Base-by-base conservation (phyloP, 2,113 vertebrate genomes). In the Hippocampus abdominalis region DNA sequence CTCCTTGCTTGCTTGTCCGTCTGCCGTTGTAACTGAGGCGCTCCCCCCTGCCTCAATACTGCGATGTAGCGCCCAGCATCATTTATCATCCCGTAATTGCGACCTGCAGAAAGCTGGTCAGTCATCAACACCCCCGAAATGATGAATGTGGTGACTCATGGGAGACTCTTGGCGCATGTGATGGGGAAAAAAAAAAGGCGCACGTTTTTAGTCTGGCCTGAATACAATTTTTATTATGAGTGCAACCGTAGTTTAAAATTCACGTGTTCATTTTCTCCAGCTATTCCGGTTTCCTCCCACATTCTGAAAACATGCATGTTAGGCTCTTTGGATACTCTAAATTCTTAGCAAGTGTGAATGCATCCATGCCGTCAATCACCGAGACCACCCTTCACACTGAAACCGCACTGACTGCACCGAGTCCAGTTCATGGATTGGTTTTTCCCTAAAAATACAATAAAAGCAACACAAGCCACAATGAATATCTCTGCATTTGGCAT, bases 71-170 rank as follows among this genome's bases (percentile, higher is more conserved):
- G 62, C 57, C 69, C 66, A 61, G 63, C 53, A 18, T 27, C 54
- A 48, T 72, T 75, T 39, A 83, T 72, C 78, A 74, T 72, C n/a
- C 11, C 12, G 40, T 77, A 86, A 84, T 79, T 72, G 61, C 72
- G 42, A 70, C 68, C 74, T 76, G 67, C 70, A 62, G 72, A 81
- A 68, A 78, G 73, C 57, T 16, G 67, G 68, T 76, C 70, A 71
- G 46, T 40, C 75, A 84, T 61, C 51, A 77, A 80, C 63, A 29
- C 27, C 69, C 69, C 49, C 54, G 44, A 44, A 73, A 61, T 76
- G 71, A 84, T 82, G 66, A 61, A 70, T 16, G 10, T 18, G 59
- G 46, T 79, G 78, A 79, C 68, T 81, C 78, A 69, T n/a, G 15
- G 49, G 48, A 13, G 56, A 56, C 72, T 46, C 56, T 66, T 60